Evolutionary conservation across 2,797 vertebrate species (phyloP).

Genomic region (Neosilurus mollespiculum): DNA sequence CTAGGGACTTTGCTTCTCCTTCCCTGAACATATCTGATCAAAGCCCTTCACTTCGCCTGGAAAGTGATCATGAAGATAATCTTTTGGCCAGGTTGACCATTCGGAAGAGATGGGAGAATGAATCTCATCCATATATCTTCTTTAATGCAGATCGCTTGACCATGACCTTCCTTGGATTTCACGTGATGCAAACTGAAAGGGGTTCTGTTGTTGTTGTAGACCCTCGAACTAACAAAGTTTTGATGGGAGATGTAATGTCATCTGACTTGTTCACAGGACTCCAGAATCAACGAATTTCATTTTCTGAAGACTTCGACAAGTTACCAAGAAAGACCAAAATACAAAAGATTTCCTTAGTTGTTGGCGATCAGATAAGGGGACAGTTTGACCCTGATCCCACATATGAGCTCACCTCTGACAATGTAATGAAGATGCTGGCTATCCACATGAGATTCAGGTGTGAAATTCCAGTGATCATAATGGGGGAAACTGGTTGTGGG

Average conservation of each 20-base stretch:
- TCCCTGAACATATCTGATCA: conserved; percentile 73
- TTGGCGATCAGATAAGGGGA: conserved; percentile 65
- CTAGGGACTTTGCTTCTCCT: conserved; percentile 77
- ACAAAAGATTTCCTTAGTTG: conserved; percentile 70
- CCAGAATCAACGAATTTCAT: conserved; percentile 68
- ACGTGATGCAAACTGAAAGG: conserved; percentile 55
- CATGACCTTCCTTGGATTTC: conserved; percentile 81
- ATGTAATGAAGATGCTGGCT: conserved; percentile 82
- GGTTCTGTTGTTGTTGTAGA: conserved; percentile 66
- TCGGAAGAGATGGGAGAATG: conserved; percentile 74
- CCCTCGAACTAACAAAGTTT: conserved; percentile 58
- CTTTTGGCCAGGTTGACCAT: conserved; percentile 59
- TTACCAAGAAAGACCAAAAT: conserved; percentile 70
- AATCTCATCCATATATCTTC: conserved; percentile 79
- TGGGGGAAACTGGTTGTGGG: conserved; percentile 82
- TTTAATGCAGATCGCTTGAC: conserved; percentile 76
- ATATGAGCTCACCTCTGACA: conserved; percentile 80
- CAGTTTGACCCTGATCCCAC: conserved; percentile 76
- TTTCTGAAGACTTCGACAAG: conserved; percentile 73
- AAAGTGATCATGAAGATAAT: conserved; percentile 53
- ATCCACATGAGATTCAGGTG: conserved; percentile 80
- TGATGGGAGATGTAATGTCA: conserved; percentile 73
- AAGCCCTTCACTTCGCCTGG: conserved; percentile 56
- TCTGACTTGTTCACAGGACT: conserved; percentile 64
- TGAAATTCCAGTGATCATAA: conserved; percentile 79